Evolutionary conservation across 2,113 vertebrate species (phyloP), one percentile per base, ranked within the genome.

Genomic region (Boleophthalmus pectinirostris): DNA sequence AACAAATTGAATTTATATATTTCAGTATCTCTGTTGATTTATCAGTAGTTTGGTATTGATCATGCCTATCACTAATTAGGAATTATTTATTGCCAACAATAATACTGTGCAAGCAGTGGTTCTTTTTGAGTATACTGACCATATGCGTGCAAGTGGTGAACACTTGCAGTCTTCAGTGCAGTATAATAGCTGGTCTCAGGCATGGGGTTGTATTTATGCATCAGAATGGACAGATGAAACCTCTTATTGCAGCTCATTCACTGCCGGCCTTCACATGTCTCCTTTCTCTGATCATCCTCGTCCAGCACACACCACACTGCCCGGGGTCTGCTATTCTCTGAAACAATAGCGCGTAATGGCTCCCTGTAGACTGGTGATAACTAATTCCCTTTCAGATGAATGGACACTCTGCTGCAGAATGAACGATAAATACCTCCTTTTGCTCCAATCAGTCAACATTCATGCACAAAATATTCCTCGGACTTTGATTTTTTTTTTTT

Each of bases 311-410:
- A 90, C 77, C 90, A 93, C 87, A 85, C 73, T 77, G 84, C 81
- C 85, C 84, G 86, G 80, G 74, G 74, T 82, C 81, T 86, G 87
- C 82, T 66, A 78, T 82, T 82, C 82, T 82, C 78, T 70, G 78
- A 92, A 90, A 90, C 84, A 92, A 89, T 85, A 78, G 80, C 78
- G 63, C 53, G 67, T 82, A 90, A 92, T 91, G 82, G 87, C 81
- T 87, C 87, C 78, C 85, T 91, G 83, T 79, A 85, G 90, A 65
- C 84, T 71, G 72, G 66, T 83, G 83, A 91, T 83, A 93, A 92
- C 82, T 82, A 84, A 90, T 87, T 88, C 81, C 66, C 85, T 77
- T 80, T 85, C 80, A 84, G 76, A 85, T 84, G 82, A 77, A 85
- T 80, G 73, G 82, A 74, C 79, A 77, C 63, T 69, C 65, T 81